phyloP scores from a whole-genome alignment of 30 jellyfish, hydroid and myxozoan genomes.

The Mastigias papua region DNA sequence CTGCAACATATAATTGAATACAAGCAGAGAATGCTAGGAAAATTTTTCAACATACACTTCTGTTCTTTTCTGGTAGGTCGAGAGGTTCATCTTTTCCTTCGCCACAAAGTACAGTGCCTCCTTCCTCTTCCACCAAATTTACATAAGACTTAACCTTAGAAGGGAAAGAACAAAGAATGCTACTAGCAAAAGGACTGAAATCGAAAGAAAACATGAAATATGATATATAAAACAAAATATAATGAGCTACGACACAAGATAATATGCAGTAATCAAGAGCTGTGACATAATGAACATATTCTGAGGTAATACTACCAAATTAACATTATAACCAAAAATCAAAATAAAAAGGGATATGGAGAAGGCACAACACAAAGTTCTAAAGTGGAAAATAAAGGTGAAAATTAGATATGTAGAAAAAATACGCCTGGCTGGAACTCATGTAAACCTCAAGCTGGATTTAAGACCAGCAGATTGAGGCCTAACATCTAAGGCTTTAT shows the following conservation, averaged over 20 bases:
- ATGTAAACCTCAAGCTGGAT: no score
- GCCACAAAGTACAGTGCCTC: slow-evolving; percentile 91
- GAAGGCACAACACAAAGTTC: neutral
- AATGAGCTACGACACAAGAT: no score
- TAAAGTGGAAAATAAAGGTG: neutral
- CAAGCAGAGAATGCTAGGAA: no score
- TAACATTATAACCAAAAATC: no score
- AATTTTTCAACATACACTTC: slow-evolving; percentile 21
- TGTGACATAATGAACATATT: no score
- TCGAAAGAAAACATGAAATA: neutral
- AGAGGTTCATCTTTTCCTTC: slow-evolving; percentile 79
- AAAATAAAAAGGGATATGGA: neutral
- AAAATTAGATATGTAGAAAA: neutral
- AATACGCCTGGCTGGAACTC: no score
- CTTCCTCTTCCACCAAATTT: slow-evolving; percentile 72
- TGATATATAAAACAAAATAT: no score
- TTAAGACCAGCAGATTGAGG: no score
- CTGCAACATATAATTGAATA: no score
- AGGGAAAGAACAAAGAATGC: neutral
- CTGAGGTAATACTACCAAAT: no score
- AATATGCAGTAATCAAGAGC: no score
- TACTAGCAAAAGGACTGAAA: neutral
- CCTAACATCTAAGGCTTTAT: no score
- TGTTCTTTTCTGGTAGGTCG: slow-evolving; percentile 80
- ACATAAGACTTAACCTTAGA: slow-evolving; percentile 75